Evolutionary conservation across 1,140 invertebrate genomes (phyloP), one percentile per base, ranked within the genome.

Genomic region (Rhopalosiphum maidis): DNA sequence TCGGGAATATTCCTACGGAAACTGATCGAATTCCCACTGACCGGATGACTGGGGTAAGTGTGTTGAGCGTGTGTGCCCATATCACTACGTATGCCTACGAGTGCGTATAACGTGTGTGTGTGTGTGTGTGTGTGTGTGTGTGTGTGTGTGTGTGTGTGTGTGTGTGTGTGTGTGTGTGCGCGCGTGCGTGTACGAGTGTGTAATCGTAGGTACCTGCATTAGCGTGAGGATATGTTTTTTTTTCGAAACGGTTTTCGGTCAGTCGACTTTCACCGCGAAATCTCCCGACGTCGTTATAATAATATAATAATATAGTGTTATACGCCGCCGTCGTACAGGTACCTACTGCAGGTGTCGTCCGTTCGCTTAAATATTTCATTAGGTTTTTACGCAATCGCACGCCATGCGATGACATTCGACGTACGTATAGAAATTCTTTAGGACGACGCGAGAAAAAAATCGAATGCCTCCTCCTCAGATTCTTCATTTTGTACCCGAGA

Each of bases 201-300:
- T 68, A 68, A 68, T 68, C 60, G 60, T 68, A 68, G 60, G 60
- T n/a, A 68, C 60, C 60, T n/a, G 60, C 60, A 68, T 68, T 68
- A 68, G 30, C 60, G 77, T 37, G 77, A 35, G 35, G 35, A 35
- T 35, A 82, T 25, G 30, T 87, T 51, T 22, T 35, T 51, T 48
- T 48, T 48, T 51, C 46, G 86, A 88, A 88, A 88, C 46, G 86
- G n/a, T 48, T 51, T 88, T 88, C 86, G 46, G 46, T 35, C 46
- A 35, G 30, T 23, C 18, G n/a, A 37, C 48, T 89, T 54, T 89
- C 87, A 86, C 85, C 85, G 85, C 37, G 85, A 86, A 46, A 86
- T 86, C 85, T 43, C 22, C 85, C 83, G 22, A 43, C 85, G 43
- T 86, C 43, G 60, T 77, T 77, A n/a, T n/a, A n/a, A 77, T 77